phyloP scores from a whole-genome alignment of 2,113 vertebrate genomes.

The Mobula hypostoma region DNA sequence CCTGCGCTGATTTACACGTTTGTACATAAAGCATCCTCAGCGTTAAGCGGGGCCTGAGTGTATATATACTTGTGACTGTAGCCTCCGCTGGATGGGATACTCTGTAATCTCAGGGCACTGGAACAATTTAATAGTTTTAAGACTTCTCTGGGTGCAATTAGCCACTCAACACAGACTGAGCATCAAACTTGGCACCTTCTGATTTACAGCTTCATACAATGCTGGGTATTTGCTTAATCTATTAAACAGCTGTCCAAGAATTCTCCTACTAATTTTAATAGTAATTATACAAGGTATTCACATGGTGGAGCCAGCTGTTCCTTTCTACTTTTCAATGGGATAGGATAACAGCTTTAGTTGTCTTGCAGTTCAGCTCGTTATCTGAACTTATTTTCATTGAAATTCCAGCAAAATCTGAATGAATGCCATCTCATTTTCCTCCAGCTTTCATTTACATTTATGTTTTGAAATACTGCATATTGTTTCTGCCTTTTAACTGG shows the following conservation, averaged over 20 bases:
- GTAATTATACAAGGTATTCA: background rate
- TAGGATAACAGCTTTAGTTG: background rate
- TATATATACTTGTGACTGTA: too few species aligned
- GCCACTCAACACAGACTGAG: background rate
- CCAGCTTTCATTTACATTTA: background rate
- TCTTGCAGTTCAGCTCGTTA: background rate
- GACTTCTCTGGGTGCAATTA: background rate
- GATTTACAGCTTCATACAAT: too few species aligned
- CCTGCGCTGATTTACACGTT: too few species aligned
- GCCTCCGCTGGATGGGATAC: background rate
- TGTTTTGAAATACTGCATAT: background rate
- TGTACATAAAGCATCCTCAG: too few species aligned
- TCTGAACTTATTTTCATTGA: background rate
- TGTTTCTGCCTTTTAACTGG: background rate
- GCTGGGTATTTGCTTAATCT: background rate
- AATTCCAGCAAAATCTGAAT: background rate
- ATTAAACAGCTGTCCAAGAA: background rate
- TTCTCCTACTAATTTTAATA: background rate
- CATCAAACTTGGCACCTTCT: background rate
- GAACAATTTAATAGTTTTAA: background rate
- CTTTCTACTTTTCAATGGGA: background rate
- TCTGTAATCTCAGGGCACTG: background rate
- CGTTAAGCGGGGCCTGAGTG: too few species aligned
- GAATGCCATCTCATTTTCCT: background rate
- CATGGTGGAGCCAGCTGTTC: background rate